These are phyloP conservation scores for Lottia scabra DNA, from an alignment of 2,888 invertebrate species.

Conservation along the genomic window DNA sequence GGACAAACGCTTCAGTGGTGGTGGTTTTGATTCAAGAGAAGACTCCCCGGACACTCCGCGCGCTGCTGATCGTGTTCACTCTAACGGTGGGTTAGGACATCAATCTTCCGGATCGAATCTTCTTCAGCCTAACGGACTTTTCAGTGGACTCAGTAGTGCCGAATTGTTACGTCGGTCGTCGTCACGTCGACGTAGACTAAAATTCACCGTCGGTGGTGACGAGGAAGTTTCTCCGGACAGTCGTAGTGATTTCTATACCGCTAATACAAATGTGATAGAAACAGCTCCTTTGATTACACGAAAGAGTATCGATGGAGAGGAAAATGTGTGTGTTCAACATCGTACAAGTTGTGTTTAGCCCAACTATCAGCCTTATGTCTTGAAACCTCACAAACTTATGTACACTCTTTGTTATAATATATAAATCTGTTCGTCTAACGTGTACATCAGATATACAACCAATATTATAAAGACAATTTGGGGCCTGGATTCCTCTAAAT, in stretches of 20 bases:
- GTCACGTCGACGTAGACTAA: constrained; percentile 32
- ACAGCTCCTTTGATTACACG: constrained; percentile 10
- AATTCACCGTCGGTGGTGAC: constrained; percentile 29
- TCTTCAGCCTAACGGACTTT: constrained; percentile 29
- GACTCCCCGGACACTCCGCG: neutral
- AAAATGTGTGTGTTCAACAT: constrained; percentile 2
- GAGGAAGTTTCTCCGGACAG: constrained; percentile 14
- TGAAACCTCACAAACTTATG: neutral
- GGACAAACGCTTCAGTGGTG: neutral
- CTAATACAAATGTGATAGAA: constrained; percentile 4
- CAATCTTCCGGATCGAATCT: constrained; percentile 9
- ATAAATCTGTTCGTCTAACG: too few species aligned
- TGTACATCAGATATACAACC: too few species aligned
- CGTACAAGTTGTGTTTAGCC: constrained; percentile 17
- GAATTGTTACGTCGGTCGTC: constrained; percentile 35
- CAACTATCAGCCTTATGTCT: neutral
- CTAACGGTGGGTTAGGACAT: neutral
- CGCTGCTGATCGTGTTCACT: neutral
- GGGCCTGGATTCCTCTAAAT: too few species aligned
- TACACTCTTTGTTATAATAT: too few species aligned
- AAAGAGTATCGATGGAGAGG: constrained; percentile 10
- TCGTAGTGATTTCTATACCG: constrained; percentile 2
- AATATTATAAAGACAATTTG: too few species aligned
- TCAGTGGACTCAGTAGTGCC: constrained; percentile 35
- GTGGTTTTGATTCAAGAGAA: neutral